These are phyloP conservation scores for Parotocinclus haroldoi DNA, from an alignment of 2,797 vertebrate genomes.

Conservation along the genomic window DNA sequence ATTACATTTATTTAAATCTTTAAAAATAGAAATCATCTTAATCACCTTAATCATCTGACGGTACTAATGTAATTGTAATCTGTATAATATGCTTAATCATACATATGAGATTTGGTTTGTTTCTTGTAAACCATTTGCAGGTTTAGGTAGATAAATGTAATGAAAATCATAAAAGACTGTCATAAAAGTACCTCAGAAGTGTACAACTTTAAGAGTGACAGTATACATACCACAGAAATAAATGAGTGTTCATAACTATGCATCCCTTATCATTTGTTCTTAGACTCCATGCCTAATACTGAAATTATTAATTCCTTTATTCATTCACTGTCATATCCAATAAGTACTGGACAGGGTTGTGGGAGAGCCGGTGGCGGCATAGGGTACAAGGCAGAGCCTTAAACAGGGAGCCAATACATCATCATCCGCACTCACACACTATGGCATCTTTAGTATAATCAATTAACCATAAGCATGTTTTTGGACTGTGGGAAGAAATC, in stretches of 20 bases:
- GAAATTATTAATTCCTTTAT: no score
- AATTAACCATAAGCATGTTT: no score
- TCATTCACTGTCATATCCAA: no score
- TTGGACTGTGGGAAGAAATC: no score
- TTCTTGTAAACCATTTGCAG: conserved; percentile 32
- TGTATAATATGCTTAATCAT: conserved; percentile 13
- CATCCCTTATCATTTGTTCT: conserved; percentile 17
- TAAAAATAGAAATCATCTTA: conserved; percentile 80
- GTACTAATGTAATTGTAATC: conserved; percentile 56
- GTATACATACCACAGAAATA: conserved; percentile 15
- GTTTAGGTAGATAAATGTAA: conserved; percentile 35
- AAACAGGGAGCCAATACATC: no score
- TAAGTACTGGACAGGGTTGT: no score
- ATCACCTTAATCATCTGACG: conserved; percentile 70
- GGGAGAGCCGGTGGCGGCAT: no score
- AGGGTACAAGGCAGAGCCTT: no score
- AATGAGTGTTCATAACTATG: conserved; percentile 31
- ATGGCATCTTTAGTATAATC: no score
- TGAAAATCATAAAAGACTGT: conserved; percentile 31
- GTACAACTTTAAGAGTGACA: conserved; percentile 3
- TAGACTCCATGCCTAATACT: no score
- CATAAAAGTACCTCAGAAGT: conserved; percentile 15
- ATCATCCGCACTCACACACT: no score
- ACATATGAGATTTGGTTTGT: conserved; percentile 36
- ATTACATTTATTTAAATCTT: conserved; percentile 69